Base-by-base conservation (phyloP, 2,113 vertebrate species). In the Aegithalos caudatus region DNA sequence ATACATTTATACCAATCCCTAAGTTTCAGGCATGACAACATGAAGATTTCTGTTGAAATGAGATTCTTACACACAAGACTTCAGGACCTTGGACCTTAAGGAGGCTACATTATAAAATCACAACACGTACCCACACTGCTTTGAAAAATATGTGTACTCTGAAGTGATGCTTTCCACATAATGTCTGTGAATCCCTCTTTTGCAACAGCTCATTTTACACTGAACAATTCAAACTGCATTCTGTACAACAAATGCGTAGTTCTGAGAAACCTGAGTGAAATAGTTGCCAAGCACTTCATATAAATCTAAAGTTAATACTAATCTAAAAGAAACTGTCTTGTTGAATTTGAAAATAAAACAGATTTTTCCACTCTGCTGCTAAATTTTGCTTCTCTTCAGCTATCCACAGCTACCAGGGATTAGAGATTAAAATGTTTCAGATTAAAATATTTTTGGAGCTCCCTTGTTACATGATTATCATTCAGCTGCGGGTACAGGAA, bases 341-440 rank as follows among this genome's bases (percentile, higher is more conserved):
- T 22, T 86, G 62, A 87, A 85, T 86, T 48, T 72, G 67, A 94
- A 92, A 95, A 88, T 53, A 69, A 77, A 86, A 70, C 6, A 33
- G 25, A 61, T 79, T 92, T 85, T 79, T 81, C 35, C 45, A 40
- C 79, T 86, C 51, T 53, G 62, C n/a, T 67, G 23, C 60, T 73
- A 66, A 76, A 70, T 74, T 64, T 79, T 81, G 31, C 29, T 65
- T 81, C 69, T 88, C 47, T 74, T 78, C 65, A 81, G 65, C 18
- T 83, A 64, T 44, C 31, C 72, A 78, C 13, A 72, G 61, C 35
- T 92, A 91, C 29, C 15, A 56, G 44, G 61, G 86, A 91, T 94
- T 95, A 91, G 56, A 85, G 86, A 91, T 87, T 72, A 92, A 89
- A 89, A 96, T 45, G 53, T 82, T 92, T 82, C 74, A 76, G 58